A percentile compares a stretch with the other conserved stretches of the same genome.
Conservation (phyloP, 2,797 vertebrate genomes). For the Xyrichtys novacula region DNA sequence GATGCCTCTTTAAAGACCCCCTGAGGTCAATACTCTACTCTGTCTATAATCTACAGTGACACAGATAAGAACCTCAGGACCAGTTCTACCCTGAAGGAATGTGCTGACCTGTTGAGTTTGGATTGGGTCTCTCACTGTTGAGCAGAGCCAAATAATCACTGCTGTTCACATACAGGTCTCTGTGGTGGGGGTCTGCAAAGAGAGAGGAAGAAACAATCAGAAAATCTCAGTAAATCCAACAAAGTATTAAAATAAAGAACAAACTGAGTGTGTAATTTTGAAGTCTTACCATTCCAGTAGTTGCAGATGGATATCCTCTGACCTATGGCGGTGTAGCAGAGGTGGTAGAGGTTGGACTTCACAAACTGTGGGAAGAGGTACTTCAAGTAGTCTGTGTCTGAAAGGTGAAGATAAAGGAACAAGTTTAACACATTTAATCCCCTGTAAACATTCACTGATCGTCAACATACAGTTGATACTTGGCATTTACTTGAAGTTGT, state of each 20-base stretch:
- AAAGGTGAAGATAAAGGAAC: conserved; percentile 2
- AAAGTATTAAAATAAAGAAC: too few relatives aligned
- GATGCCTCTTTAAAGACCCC: not conserved
- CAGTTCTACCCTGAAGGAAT: not conserved
- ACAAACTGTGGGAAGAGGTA: conserved; percentile 92
- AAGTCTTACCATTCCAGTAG: conserved; percentile 92
- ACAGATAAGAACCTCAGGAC: not conserved
- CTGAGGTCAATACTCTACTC: not conserved
- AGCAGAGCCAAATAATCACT: conserved; percentile 91
- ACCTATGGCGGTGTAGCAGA: conserved; percentile 90
- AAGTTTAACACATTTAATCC: not conserved
- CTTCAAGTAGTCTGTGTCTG: conserved; percentile 93
- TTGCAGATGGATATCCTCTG: conserved; percentile 94
- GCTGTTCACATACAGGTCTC: conserved; percentile 89
- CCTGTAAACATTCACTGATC: too few relatives aligned
- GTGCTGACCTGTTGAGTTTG: conserved; percentile 89
- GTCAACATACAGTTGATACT: not conserved
- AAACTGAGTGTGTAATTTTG: not conserved
- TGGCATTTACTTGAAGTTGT: not conserved
- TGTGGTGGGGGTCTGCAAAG: conserved; percentile 90
- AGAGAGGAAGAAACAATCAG: conserved; percentile 10
- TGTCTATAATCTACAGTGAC: not conserved
- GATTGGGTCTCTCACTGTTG: conserved; percentile 88
- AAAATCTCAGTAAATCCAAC: not conserved
- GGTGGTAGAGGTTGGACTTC: conserved; percentile 89